Percentiles rank a stretch among this genome's conserved stretches.
Evolutionary conservation across 35 echinoderm and acorn worm species (phyloP).

Genomic region (Heliocidaris erythrogramma): DNA sequence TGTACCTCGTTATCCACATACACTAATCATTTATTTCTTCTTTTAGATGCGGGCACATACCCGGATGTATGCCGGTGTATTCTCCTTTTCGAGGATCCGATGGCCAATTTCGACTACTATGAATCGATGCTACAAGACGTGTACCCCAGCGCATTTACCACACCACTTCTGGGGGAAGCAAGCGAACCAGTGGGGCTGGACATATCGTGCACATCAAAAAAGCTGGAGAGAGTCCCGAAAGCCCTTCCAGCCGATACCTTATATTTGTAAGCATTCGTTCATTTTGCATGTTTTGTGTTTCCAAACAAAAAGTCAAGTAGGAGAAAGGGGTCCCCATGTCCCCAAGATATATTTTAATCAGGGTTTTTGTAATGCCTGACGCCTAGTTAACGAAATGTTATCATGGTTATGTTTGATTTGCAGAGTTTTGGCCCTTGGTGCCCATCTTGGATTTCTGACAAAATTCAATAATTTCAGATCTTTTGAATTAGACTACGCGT

Average conservation of each 20-base stretch:
- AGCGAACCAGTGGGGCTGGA: conserved; percentile 15
- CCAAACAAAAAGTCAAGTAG: no score
- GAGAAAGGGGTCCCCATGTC: no score
- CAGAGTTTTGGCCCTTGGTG: no score
- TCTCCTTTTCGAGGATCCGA: not conserved
- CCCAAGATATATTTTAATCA: no score
- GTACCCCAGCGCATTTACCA: not conserved
- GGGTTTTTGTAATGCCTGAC: no score
- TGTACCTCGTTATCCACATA: no score
- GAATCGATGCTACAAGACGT: not conserved
- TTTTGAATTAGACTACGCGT: no score
- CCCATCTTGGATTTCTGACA: no score
- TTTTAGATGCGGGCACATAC: not conserved
- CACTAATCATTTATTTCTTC: not conserved
- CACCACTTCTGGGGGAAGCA: not conserved
- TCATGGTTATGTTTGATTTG: no score
- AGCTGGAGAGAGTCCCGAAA: conserved; percentile 21
- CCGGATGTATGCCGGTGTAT: not conserved
- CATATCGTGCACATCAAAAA: conserved; percentile 33
- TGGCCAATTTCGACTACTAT: not conserved
- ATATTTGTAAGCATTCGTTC: conserved; percentile 4
- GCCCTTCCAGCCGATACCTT: not conserved
- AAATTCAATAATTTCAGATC: no score
- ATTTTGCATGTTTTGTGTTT: not conserved
- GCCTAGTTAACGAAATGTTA: no score